Evolutionary conservation across 2,113 vertebrate species (phyloP), one percentile per base, ranked within the genome.

Genomic region (Hiodon tergisus): DNA sequence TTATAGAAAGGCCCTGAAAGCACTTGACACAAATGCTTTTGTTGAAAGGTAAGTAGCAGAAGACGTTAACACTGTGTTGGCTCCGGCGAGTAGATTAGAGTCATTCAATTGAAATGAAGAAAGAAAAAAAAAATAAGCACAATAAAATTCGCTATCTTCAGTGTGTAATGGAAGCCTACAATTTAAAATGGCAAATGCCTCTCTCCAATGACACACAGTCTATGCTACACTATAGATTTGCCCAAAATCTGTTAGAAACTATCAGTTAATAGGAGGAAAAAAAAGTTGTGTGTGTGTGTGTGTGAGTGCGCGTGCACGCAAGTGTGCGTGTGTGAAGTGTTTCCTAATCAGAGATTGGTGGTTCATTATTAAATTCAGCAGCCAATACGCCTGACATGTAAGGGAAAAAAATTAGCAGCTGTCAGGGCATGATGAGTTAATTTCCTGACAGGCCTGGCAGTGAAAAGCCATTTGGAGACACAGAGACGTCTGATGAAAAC

Each of bases 351-450:
- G 93, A 84, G 87, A 90, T 91, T 91, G 93, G 93, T 93, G 94
- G 93, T 94, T 96, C 94, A 94, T 95, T 93, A 95, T 95, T 92
- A 94, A 92, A 93, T 94, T 90, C 93, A 93, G 94, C 93, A 87
- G 93, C 91, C 92, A 90, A 93, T 92, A 93, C 88, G 88, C 93
- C 92, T 94, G 95, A 97, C 95, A 93, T 92, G 93, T 90, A 92
- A 94, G 93, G 92, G 91, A 92, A 87, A 93, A 93, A 94, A 98
- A 97, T 96, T 97, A 96, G 94, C 95, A 96, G 95, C 95, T 97
- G 96, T 94, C 96, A 94, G 88, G 79, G 89, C 85, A 74, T 94
- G 95, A 97, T 91, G 94, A 95, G 94, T 96, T 97, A 93, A 96
- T 98, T 98, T 98, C 95, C 95, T 96, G 95, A 96, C 93, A 94